Percentiles rank a stretch among this genome's conserved stretches.
Conservation (phyloP, 2,113 vertebrate species). For the Cariama cristata region DNA sequence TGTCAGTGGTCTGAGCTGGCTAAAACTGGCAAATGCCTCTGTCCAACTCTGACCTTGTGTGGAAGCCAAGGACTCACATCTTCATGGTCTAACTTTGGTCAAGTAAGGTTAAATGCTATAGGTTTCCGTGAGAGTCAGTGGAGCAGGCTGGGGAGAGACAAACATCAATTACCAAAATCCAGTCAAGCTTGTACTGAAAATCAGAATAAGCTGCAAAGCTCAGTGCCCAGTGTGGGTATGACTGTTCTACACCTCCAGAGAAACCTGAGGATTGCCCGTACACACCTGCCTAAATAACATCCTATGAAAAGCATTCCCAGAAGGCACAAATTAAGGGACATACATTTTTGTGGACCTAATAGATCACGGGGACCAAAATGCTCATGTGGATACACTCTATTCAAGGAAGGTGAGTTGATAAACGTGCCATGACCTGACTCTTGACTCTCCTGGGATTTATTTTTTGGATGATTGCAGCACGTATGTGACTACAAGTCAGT, state of each 20-base stretch:
- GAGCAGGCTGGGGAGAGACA: not conserved
- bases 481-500: not conserved
- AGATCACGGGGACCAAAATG: accelerated
- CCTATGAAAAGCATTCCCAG: not conserved
- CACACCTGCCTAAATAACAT: not conserved
- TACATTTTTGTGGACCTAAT: not conserved
- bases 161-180: not conserved
- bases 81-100: not conserved
- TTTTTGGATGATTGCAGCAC: not conserved
- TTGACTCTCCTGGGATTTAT: not conserved
- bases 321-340: not conserved
- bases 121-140: not conserved
- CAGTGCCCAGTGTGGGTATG: not conserved
- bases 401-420: not conserved
- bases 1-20: not conserved
- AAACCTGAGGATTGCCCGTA: not conserved
- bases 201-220: not conserved
- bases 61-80: not conserved
- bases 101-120: not conserved
- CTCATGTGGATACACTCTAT: not conserved
- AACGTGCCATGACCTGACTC: not conserved
- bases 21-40: not conserved
- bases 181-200: not conserved
- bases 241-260: not conserved
- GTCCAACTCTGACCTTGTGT: not conserved